phyloP scores from a whole-genome alignment of 2,113 vertebrate genomes.

The Ciconia maguari region DNA sequence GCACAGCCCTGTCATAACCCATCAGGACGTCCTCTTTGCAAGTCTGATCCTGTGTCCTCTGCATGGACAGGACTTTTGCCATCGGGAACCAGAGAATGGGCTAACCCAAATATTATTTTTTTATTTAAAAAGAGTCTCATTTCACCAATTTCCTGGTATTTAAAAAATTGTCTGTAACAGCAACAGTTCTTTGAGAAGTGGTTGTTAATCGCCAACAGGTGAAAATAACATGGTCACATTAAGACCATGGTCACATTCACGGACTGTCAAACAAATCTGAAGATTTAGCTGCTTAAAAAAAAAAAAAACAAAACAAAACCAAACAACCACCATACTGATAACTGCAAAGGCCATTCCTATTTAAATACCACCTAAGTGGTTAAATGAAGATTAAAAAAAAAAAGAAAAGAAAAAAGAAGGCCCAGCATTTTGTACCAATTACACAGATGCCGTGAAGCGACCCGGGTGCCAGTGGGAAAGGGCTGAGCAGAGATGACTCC shows the following conservation, averaged over 20 bases:
- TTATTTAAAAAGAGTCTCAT: not conserved
- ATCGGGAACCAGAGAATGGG: not conserved
- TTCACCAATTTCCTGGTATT: not conserved
- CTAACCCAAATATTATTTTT: not conserved
- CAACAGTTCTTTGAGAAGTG: not conserved
- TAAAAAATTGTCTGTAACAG: not conserved
- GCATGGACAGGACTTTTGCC: not conserved
- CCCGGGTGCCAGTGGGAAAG: conserved; percentile 22
- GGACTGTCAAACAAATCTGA: not conserved
- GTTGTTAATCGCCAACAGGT: not conserved
- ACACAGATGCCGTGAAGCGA: not conserved
- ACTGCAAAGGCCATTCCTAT: not conserved
- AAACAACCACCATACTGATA: not conserved
- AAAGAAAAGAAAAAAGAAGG: not conserved
- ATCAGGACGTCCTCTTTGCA: not conserved
- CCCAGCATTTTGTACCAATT: conserved; percentile 3
- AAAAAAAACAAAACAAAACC: not conserved
- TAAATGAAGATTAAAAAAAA: not conserved
- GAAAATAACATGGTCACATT: not conserved
- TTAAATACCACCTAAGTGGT: not conserved
- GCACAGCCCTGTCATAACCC: not conserved
- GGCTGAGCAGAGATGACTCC: not conserved
- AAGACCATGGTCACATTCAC: not conserved
- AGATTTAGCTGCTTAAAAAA: not conserved
- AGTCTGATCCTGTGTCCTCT: not conserved